These are phyloP conservation scores for Temnothorax longispinosus DNA, from an alignment of 1,140 invertebrate genomes.

Conservation along the genomic window DNA sequence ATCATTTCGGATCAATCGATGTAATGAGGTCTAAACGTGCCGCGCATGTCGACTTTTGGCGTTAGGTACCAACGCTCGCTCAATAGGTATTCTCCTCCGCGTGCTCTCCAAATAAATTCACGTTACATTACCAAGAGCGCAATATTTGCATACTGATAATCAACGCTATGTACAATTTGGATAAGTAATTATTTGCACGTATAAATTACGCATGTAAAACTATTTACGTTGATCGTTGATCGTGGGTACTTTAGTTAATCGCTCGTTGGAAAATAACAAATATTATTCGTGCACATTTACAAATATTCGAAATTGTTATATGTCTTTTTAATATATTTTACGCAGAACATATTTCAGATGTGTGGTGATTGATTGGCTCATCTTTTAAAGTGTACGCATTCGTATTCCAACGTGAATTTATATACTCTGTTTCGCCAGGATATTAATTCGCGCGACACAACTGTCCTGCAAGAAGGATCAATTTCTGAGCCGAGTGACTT, in stretches of 20 bases:
- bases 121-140: neutral
- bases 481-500: neutral
- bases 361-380: neutral
- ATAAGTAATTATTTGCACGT: neutral
- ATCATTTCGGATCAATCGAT: conserved; percentile 47
- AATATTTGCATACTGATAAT: neutral
- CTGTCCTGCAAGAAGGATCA: neutral
- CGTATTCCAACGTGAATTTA: neutral
- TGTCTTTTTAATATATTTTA: neutral
- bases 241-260: neutral
- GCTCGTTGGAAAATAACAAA: neutral
- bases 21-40: conserved; percentile 46
- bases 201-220: neutral
- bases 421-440: neutral
- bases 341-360: neutral
- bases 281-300: neutral
- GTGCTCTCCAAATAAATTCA: neutral
- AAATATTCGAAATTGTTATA: neutral
- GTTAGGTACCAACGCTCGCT: neutral
- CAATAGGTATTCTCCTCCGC: neutral
- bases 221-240: neutral
- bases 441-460: neutral
- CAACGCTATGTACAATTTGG: neutral
- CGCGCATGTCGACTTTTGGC: conserved; percentile 28
- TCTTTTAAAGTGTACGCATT: neutral